Evolutionary conservation across 2,113 vertebrate genomes (phyloP), one percentile per base, ranked within the genome.

Genomic region (Chaetura pelagica): DNA sequence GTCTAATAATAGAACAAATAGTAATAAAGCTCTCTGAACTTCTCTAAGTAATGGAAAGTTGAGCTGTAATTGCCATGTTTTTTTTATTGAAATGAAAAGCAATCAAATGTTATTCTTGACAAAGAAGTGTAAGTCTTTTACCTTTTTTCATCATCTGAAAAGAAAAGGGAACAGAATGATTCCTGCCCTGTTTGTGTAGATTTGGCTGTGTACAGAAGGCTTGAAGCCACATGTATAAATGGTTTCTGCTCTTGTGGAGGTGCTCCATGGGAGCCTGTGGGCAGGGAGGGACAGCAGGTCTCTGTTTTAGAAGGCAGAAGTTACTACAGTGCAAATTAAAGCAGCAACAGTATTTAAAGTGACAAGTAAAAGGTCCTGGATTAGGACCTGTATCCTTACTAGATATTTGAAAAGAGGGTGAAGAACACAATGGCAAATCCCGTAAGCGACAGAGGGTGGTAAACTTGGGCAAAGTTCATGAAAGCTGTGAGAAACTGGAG

Each of bases 401-500:
- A 61, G 54, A 30, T 6, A 27, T 59, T 77, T 89, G 57, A 66
- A 62, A 68, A 61, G 55, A 44, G 24, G 20, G 49, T 10, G 63
- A 92, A 21, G 40, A 74, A 49, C 48, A 73, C 83, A 61, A 51
- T 67, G 52, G 72, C 52, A 87, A 57, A 86, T 92, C 78, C 90
- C 1, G 6, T 14, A 77, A 87, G 38, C 35, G 90, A 68, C 2
- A 35, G 1, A 1, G 67, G 61, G 7, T 73, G 46, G 75, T 57
- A 71, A 88, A 93, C 5, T 78, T 61, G 80, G 68, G 62, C 83
- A 89, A 48, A 93, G 89, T 75, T 93, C 80, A 61, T 6, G 80
- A 42, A 84, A 92, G 68, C 46, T 80, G 40, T 23, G 89, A 81
- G 95, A 90, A 95, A 94, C 64, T 16, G 19, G 84, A 92, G 86